Evolutionary conservation across 2,113 vertebrate species (phyloP).

Genomic region (Epinephelus lanceolatus): DNA sequence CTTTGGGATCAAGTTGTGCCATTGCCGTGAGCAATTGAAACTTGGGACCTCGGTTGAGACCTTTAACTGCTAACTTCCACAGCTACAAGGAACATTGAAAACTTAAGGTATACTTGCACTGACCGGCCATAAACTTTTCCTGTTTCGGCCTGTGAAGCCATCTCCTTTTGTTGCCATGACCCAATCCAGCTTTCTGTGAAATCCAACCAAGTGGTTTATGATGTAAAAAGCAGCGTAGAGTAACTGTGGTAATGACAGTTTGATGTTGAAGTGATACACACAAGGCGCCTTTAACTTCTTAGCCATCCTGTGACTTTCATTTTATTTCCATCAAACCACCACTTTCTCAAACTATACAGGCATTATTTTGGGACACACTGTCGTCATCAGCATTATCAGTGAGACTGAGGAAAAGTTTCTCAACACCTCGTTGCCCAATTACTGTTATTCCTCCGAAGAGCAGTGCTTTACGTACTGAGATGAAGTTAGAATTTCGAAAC

Average conservation of each 20-base stretch:
- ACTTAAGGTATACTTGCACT: neutral
- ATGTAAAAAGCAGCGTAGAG: slow-evolving; percentile 11
- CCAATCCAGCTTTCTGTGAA: slow-evolving; percentile 34
- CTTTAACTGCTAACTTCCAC: neutral
- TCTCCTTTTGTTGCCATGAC: slow-evolving; percentile 14
- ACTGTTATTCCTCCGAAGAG: neutral
- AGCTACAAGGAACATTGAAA: slow-evolving; percentile 20
- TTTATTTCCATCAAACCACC: neutral
- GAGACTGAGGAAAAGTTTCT: neutral
- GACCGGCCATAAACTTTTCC: neutral
- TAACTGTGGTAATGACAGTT: slow-evolving; percentile 26
- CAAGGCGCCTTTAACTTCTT: slow-evolving; percentile 2
- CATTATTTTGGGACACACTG: neutral
- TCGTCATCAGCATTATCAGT: neutral
- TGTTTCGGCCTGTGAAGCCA: slow-evolving; percentile 11
- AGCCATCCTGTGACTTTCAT: neutral
- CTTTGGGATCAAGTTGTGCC: slow-evolving; percentile 25
- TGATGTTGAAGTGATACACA: neutral
- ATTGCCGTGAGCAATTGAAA: neutral
- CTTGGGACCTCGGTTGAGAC: slow-evolving; percentile 14
- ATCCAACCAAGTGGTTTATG: slow-evolving; percentile 10
- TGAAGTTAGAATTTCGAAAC: neutral
- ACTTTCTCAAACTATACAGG: neutral
- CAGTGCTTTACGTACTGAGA: neutral
- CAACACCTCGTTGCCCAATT: neutral